Evolutionary conservation across 2,113 vertebrate species (phyloP).

Genomic region (Xenopus laevis): DNA sequence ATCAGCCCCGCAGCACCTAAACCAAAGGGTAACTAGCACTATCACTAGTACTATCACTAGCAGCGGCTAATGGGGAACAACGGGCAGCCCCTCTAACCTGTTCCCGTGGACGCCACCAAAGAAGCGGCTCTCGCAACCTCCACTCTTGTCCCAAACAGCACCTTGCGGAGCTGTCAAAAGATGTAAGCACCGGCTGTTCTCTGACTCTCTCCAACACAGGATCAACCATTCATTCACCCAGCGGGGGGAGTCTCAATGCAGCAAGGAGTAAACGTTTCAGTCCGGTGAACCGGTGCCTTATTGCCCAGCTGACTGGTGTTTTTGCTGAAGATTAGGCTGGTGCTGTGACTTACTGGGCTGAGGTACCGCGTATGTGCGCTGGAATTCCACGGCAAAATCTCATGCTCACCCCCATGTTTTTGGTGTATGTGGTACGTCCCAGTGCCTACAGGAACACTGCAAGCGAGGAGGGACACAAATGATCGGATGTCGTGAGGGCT

Average conservation of each 20-base stretch:
- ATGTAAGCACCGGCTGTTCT: slow-evolving; percentile 32
- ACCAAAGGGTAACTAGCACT: slow-evolving; percentile 21
- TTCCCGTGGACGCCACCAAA: too few species aligned
- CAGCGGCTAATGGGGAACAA: not conserved
- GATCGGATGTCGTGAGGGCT: not conserved
- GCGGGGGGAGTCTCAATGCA: not conserved
- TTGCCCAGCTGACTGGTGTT: too few species aligned
- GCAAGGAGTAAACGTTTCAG: too few species aligned
- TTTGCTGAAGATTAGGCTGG: too few species aligned
- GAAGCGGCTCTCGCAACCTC: too few species aligned
- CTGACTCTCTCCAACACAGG: slow-evolving; percentile 11
- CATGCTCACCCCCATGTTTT: not conserved
- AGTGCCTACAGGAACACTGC: slow-evolving; percentile 27
- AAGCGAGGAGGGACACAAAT: slow-evolving; percentile 42
- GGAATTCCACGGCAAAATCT: not conserved
- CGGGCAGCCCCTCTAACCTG: too few species aligned
- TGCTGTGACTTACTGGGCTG: not conserved
- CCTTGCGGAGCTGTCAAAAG: slow-evolving; percentile 27
- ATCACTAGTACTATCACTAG: too few species aligned
- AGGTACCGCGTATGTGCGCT: too few species aligned
- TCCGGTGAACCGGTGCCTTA: too few species aligned
- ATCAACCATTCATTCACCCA: not conserved
- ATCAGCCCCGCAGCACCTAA: slow-evolving; percentile 24
- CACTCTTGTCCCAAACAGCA: slow-evolving; percentile 10
- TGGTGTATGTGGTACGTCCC: slow-evolving; percentile 17